Base-by-base conservation (phyloP, 2,113 vertebrate genomes). In the Cricetomys ansorgei region DNA sequence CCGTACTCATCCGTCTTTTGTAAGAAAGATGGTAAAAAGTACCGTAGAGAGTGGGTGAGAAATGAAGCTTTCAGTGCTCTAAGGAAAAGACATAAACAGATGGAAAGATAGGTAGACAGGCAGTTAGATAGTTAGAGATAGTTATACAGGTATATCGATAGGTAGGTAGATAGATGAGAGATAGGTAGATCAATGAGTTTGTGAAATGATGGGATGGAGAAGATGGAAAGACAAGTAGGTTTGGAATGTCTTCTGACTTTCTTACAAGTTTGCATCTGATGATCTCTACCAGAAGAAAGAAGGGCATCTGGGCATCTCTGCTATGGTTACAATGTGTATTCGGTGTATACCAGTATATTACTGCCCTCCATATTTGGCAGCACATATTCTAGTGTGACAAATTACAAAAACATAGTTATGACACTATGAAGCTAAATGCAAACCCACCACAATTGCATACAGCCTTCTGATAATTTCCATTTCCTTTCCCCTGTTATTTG, bases 381-480 rank as follows among this genome's bases (percentile, higher is more conserved):
- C 2, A 37, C 10, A 34, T 9, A 76, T 34, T 89, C 48, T 80
- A 91, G 57, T 31, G n/a, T 10, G 92, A n/a, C 43, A 48, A 10
- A 40, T 65, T 48, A 87, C 86, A 59, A 97, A 95, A 95, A 95
- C 8, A 34, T 72, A 73, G 79, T n/a, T 70, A 55, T 55, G 2
- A 5, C 9, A 96, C 48, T 3, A 0, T 89, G 76, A 6, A 8
- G 96, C 43, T 55, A 84, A 75, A 21, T n/a, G 34, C 69, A 97
- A 88, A 97, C 95, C 94, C 96, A 8, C 94, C 96, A 95, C 0
- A 37, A 75, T 21, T 81, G 81, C 80, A 92, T 8, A 13, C 4
- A 81, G 94, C 73, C 65, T 72, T 65, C 13, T 91, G 67, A 97
- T 69, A 79, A 79, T 88, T 90, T 96, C 50, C 95, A 90, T 77